Base-by-base conservation (phyloP, 2,888 invertebrate genomes). In the Mesoligia furuncula region DNA sequence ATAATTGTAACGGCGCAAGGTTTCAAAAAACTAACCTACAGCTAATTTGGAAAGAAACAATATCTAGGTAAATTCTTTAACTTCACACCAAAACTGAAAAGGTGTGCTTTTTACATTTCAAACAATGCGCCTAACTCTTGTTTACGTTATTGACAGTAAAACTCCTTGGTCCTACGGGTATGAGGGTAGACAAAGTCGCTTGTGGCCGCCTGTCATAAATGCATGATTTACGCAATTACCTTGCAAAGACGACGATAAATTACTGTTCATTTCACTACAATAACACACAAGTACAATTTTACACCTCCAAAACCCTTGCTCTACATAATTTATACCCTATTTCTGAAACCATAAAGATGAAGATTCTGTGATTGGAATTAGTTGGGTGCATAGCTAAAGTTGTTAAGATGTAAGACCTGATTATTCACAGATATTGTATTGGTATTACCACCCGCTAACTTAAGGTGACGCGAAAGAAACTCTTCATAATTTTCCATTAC, bases 201-300 rank as follows among this genome's bases (percentile, higher is more conserved):
- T 91, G 92, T 91, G 91, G 93, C 92, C 90, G 90, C 89, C 92
- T 95, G 96, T 96, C 96, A 96, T 96, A 96, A 96, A 96, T 95
- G 91, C 91, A 95, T 96, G 96, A 96, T 96, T 96, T 96, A 96
- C 95, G 94, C 95, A 94, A 95, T 95, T 94, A 94, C 93, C 93
- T 93, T 92, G 93, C 93, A 94, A 95, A 95, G 95, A 94, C 93
- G 93, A 93, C 93, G 92, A 96, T 96, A 96, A 96, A 96, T 96
- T 95, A 95, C 93, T 92, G 93, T 94, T 94, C 94, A 94, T 93
- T 94, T 93, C 90, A 93, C 93, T 93, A 91, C 92, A 91, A 91
- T 92, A 91, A 90, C 90, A 87, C 79, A 88, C 93, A 87, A 92
- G 70, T 20, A 82, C 88, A 83, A 79, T 82, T 84, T 86, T 88